Conservation (phyloP, 2,113 vertebrate genomes). For the Calonectris borealis region DNA sequence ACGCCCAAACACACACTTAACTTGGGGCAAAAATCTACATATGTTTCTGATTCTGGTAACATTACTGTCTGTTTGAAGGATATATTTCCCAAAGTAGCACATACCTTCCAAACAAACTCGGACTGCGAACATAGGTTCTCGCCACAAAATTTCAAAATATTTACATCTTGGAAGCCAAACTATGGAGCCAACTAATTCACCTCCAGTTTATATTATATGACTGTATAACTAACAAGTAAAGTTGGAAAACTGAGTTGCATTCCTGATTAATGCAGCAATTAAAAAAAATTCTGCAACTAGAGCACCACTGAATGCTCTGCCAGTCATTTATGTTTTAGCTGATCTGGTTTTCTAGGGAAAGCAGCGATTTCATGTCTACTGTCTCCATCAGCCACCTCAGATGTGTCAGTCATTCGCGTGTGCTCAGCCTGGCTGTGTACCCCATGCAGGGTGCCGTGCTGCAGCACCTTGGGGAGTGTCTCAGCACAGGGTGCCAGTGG, state of each 20-base stretch:
- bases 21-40: neutral
- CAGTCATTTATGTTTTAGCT: neutral
- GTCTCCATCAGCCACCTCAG: neutral
- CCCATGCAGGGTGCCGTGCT: fast-evolving
- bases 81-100: neutral
- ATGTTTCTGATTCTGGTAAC: constrained; percentile 1
- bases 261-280: neutral
- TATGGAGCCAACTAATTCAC: neutral
- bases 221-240: neutral
- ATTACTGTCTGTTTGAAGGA: neutral
- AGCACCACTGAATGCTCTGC: neutral
- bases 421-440: neutral
- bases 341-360: neutral
- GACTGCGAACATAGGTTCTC: neutral
- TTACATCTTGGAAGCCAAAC: constrained; percentile 2
- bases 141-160: constrained; percentile 2
- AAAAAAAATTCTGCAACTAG: neutral
- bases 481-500: fast-evolving
- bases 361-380: neutral
- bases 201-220: neutral
- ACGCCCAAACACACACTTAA: neutral
- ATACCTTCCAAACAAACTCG: neutral
- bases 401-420: fast-evolving
- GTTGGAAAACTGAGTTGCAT: neutral
- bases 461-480: neutral